A percentile compares a stretch with the other conserved stretches of the same genome.
Evolutionary conservation across 2,888 invertebrate species (phyloP).

Genomic region (Cepaea hortensis): DNA sequence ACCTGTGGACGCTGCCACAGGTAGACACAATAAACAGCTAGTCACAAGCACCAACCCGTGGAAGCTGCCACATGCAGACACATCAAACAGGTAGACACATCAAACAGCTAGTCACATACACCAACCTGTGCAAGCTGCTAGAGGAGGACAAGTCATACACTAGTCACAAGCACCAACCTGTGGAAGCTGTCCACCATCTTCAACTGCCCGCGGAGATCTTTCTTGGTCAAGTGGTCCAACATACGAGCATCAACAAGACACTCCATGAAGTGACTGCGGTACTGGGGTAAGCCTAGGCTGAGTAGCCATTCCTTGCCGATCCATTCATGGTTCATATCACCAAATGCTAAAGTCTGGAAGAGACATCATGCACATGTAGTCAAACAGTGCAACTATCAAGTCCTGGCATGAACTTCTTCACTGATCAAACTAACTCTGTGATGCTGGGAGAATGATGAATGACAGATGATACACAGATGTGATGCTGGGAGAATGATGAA

Average conservation of each 20-base stretch:
- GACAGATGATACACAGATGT: too few species aligned
- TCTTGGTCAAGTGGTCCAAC: slow-evolving; percentile 98
- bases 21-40: too few species aligned
- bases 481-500: too few species aligned
- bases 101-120: background rate
- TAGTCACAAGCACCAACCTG: slow-evolving; percentile 79
- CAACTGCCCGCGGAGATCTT: slow-evolving; percentile 95
- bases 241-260: slow-evolving; percentile 99
- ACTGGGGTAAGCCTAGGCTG: slow-evolving; percentile 96
- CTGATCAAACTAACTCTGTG: too few species aligned
- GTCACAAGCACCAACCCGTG: too few species aligned
- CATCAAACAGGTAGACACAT: background rate
- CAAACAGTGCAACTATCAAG: background rate
- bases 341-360: slow-evolving; percentile 52
- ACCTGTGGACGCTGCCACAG: too few species aligned
- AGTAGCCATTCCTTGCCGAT: slow-evolving; percentile 99
- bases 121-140: slow-evolving; percentile 91
- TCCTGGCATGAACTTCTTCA: background rate
- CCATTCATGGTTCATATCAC: slow-evolving; percentile 81
- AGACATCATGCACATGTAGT: background rate
- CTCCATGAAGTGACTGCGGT: slow-evolving; percentile 99
- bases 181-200: slow-evolving; percentile 99
- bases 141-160: too few species aligned
- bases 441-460: too few species aligned
- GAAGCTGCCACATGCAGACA: too few species aligned